Evolutionary conservation across 64 coral and sea anemone species (phyloP), one percentile per base, ranked within the genome.

Genomic region (Porites australiensis): DNA sequence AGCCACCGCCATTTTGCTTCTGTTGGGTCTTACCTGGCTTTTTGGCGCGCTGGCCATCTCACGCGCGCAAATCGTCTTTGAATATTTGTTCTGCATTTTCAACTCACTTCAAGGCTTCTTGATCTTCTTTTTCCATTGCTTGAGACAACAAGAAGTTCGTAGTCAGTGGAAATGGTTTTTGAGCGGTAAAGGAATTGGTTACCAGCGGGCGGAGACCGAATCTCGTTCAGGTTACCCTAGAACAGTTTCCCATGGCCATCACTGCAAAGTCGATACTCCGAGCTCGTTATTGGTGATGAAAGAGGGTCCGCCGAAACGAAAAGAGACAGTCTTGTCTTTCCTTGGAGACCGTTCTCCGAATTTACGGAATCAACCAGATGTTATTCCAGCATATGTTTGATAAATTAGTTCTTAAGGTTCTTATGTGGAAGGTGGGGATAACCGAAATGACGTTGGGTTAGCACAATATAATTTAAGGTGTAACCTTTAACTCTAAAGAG

Each of bases 41-140:
- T 98, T 98, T 61, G 95, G 95, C 16, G 92, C 83, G 27, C 82
- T 98, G 14, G 91, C 95, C 1, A 79, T 98, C 65, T 89, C 82
- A 11, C 77, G 71, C 18, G 92, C 91, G 3, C 87, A 89, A 48
- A 8, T 98, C 12, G 61, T 90, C 55, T 94, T 98, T 75, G 95
- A 98, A 14, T 98, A 98, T 70, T 57, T 98, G 8, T 98, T 98
- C 88, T 94, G 95, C 53, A 94, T 98, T 48, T 98, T 94, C 62
- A 98, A 98, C 52, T 98, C 95, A 45, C 87, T 98, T 44, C 95
- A 98, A 77, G 95, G 95, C 1, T 91, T 94, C 72, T 90, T 98
- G 68, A 98, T 98, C 19, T 98, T 98, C 72, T 89, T 87, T 10
- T 98, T 98, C 62, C 95, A 98, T 19, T 98, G 95, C 43, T 37